Evolutionary conservation across 1,140 invertebrate genomes (phyloP).

Genomic region (Heterodera schachtii): DNA sequence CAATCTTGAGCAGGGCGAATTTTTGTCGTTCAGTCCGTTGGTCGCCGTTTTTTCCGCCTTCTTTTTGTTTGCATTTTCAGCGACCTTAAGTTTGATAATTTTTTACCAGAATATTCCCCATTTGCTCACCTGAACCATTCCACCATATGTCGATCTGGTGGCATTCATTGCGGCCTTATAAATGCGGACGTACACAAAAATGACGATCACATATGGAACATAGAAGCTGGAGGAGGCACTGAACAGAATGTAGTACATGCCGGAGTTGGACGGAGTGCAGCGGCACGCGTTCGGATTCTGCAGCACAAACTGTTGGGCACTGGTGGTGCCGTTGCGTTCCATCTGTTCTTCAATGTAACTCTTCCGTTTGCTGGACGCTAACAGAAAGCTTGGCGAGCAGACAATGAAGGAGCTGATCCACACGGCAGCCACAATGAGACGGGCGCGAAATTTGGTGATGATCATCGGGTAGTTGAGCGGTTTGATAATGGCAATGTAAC

Average conservation of each 20-base stretch:
- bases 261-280: slow-evolving; percentile 71
- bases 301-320: slow-evolving; percentile 32
- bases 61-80: slow-evolving; percentile 67
- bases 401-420: slow-evolving; percentile 91
- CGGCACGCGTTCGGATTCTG: slow-evolving; percentile 47
- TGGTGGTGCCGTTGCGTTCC: slow-evolving; percentile 28
- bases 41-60: slow-evolving; percentile 54
- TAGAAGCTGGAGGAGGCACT: slow-evolving; percentile 92
- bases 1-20: background rate
- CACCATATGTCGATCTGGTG: slow-evolving; percentile 79
- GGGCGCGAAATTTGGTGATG: slow-evolving; percentile 83
- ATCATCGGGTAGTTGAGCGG: slow-evolving; percentile 96
- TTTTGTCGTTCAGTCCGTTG: slow-evolving; percentile 17
- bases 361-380: slow-evolving; percentile 54
- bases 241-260: slow-evolving; percentile 90
- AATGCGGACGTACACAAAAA: slow-evolving; percentile 94
- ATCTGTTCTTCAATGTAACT: slow-evolving; percentile 35
- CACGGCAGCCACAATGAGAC: slow-evolving; percentile 84
- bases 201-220: slow-evolving; percentile 91
- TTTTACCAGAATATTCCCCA: slow-evolving; percentile 14
- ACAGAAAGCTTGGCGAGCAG: slow-evolving; percentile 73
- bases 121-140: slow-evolving; percentile 82
- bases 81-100: slow-evolving; percentile 42
- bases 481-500: slow-evolving; percentile 84
- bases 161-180: slow-evolving; percentile 87